Base-by-base conservation (phyloP, 2,113 vertebrate genomes). In the Thymallus thymallus region DNA sequence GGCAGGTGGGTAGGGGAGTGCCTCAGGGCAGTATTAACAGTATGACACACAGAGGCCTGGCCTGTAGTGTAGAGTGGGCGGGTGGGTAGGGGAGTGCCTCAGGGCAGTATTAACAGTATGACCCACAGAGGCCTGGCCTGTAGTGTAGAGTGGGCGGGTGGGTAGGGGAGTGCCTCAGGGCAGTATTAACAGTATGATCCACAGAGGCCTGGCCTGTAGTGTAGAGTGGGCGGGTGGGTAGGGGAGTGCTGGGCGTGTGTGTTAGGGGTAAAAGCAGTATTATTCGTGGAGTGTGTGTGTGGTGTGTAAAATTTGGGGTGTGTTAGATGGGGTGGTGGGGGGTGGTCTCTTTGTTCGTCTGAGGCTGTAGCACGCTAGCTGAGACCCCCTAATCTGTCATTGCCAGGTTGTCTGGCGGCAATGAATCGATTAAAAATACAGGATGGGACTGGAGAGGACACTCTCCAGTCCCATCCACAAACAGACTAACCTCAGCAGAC, bases 371-470 rank as follows among this genome's bases (percentile, higher is more conserved):
- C 55, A 61, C 80, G 24, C 22, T 68, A 41, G 74, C 71, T 68
- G 80, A 77, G 74, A 77, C 80, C 77, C 73, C 77, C 77, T 80
- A 86, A 88, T 89, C 85, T 80, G 48, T 89, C 86, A 84, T 73
- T 77, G 71, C 85, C 88, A 84, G 80, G 82, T 10, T 85, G 82
- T 77, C 87, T 80, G 16, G 32, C 46, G 79, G 84, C 82, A 75
- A 77, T 70, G 74, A 84, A 82, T 84, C 29, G 5, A 1, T 89
- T 83, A 89, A 85, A 73, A 85, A 89, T 87, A 80, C 82, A 83
- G 65, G 56, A 76, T 82, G 82, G 85, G 86, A 84, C 84, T 80
- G 67, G 73, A 88, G 83, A 80, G 80, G 81, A 87, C 87, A 82
- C 84, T 84, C n/a, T n/a, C n/a, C n/a, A n/a, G n/a, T n/a, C n/a